These are phyloP conservation scores for Erebia palarica DNA, from an alignment of 2,888 invertebrate species.

Conservation along the genomic window DNA sequence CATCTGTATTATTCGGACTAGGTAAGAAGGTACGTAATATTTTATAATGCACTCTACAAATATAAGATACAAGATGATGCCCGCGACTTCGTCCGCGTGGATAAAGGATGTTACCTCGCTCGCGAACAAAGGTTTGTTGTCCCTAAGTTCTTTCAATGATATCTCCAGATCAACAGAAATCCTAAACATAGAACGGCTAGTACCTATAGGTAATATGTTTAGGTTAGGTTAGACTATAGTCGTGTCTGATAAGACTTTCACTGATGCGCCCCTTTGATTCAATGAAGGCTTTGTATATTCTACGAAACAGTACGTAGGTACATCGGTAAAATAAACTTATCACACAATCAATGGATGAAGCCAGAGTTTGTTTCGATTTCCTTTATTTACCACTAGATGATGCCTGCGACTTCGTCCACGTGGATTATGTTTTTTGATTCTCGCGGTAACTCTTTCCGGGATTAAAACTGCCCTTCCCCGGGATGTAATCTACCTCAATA, in stretches of 20 bases:
- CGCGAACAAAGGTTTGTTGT: too few relatives aligned
- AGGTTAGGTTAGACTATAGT: neutral
- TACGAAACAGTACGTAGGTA: too few relatives aligned
- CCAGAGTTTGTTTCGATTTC: neutral
- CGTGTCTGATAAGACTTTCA: slow-evolving; percentile 14
- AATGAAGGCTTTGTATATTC: slow-evolving; percentile 3
- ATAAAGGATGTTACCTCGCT: too few relatives aligned
- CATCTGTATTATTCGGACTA: too few relatives aligned
- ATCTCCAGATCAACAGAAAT: neutral
- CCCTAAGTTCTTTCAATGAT: neutral
- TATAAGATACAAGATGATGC: too few relatives aligned
- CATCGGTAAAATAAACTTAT: slow-evolving; percentile 13
- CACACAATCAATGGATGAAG: neutral
- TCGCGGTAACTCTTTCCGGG: neutral
- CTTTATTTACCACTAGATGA: neutral
- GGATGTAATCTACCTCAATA: too few relatives aligned
- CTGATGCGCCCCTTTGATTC: slow-evolving; percentile 16
- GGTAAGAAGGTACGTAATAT: too few relatives aligned
- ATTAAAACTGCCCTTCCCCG: too few relatives aligned
- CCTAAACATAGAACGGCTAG: neutral
- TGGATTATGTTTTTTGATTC: neutral
- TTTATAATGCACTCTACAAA: too few relatives aligned
- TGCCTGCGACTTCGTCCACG: too few relatives aligned
- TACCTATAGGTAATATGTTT: too few relatives aligned
- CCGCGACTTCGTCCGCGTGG: too few relatives aligned